Base-by-base conservation (phyloP, 1,140 invertebrate species). In the Lepidurus couesii region DNA sequence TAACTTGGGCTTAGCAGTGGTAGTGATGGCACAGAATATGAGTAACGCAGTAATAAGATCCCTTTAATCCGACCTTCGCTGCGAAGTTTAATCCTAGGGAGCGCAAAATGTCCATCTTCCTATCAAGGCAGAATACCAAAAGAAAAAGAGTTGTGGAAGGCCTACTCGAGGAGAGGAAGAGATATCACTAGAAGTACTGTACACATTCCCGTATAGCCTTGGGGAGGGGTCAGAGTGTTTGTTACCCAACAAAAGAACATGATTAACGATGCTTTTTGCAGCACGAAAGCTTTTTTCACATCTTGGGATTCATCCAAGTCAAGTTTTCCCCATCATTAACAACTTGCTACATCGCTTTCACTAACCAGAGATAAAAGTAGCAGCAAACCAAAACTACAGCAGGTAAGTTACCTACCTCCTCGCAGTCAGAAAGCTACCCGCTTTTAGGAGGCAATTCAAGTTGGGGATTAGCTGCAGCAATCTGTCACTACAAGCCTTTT, bases 251-350 rank as follows among this genome's bases (percentile, higher is more conserved):
- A 65, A 65, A 65, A 65, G 53, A 65, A 65, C 53, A 65, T 65
- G 53, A 65, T 65, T 65, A 16, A 65, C 53, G 53, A 65, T 65
- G 53, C 21, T 34, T 34, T 65, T 65, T 65, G 21, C 21, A 65
- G n/a, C 53, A 65, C 4, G 16, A 65, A 65, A 65, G 9, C 53
- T 65, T 65, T 65, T 65, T 13, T 65, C 13, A 21, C 21, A 65
- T 16, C 53, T 65, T 65, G 53, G 53, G 53, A 65, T n/a, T 65
- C 53, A 65, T 65, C 53, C 53, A 65, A 65, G 53, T 65, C 53
- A 65, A 65, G 53, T 65, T 65, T 13, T 65, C 6, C 34, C 53
- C 53, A 65, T 65, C 53, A 65, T 21, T 65, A 65, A 65, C 53
- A 65, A 65, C 53, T 65, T 21, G 53, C 53, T 65, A 65, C 53